Conservation (phyloP, 2,797 vertebrate genomes). For the Myotis daubentonii region DNA sequence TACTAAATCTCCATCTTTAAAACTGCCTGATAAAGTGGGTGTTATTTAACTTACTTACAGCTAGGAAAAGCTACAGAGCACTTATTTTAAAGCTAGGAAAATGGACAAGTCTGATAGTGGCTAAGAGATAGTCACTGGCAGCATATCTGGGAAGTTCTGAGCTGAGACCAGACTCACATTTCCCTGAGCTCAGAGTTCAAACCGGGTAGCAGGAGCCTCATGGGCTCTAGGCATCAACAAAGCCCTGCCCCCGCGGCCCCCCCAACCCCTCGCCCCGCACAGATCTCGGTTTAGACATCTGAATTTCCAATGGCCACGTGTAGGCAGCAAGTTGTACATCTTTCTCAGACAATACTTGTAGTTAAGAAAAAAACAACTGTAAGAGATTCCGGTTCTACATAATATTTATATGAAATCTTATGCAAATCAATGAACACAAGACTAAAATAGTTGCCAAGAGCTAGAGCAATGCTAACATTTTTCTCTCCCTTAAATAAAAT, state of each 20-base stretch:
- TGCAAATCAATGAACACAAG: constrained; percentile 2
- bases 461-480: neutral
- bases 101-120: neutral
- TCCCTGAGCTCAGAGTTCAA: neutral
- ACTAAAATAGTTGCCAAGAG: neutral
- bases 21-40: neutral
- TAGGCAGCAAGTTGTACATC: constrained; percentile 5
- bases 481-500: neutral
- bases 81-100: neutral
- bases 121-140: neutral
- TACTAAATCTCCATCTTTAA: neutral
- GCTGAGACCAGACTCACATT: neutral
- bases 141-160: neutral
- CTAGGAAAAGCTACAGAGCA: neutral
- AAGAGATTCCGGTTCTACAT: neutral
- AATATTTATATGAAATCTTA: neutral
- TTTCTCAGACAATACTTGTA: constrained; percentile 26
- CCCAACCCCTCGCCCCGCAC: rapidly evolving
- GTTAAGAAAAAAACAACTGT: neutral
- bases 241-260: neutral
- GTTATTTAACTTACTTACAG: neutral
- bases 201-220: neutral
- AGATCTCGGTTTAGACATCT: neutral
- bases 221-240: neutral
- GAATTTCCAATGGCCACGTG: neutral